Conservation (phyloP, 2,888 invertebrate genomes). For the Eledone cirrhosa region DNA sequence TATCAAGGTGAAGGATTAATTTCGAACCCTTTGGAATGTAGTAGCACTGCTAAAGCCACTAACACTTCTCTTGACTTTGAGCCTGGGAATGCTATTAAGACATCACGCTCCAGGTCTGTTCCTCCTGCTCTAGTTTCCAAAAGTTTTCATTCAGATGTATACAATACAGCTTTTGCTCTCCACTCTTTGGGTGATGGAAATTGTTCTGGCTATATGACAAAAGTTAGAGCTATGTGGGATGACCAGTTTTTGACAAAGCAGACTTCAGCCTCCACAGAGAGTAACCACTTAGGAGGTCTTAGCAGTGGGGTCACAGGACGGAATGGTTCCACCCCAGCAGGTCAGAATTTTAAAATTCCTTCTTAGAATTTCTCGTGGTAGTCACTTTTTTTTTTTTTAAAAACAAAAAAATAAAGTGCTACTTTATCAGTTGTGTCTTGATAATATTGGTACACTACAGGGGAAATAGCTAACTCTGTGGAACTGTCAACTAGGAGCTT, state of each 20-base stretch:
- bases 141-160: slow-evolving; percentile 62
- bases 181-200: slow-evolving; percentile 58
- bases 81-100: slow-evolving; percentile 19
- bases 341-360: slow-evolving; percentile 26
- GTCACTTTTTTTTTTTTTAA: not conserved
- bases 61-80: slow-evolving; percentile 30
- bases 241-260: slow-evolving; percentile 43
- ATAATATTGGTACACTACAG: too few species aligned
- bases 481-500: slow-evolving; percentile 21
- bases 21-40: slow-evolving; percentile 8
- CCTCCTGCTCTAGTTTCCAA: slow-evolving; percentile 46
- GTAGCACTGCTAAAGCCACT: slow-evolving; percentile 31
- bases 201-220: slow-evolving; percentile 57
- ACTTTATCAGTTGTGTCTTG: not conserved
- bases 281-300: slow-evolving; percentile 38
- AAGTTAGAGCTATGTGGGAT: slow-evolving; percentile 62
- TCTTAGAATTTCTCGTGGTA: not conserved
- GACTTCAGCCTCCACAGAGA: slow-evolving; percentile 37
- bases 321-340: slow-evolving; percentile 26
- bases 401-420: slow-evolving; percentile 9
- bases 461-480: not conserved
- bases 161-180: slow-evolving; percentile 64
- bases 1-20: slow-evolving; percentile 30
- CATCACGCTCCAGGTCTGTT: slow-evolving; percentile 35
- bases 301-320: slow-evolving; percentile 40